Evolutionary conservation across 2,113 vertebrate genomes (phyloP), one percentile per base, ranked within the genome.

Genomic region (Syngnathoides biaculeatus): DNA sequence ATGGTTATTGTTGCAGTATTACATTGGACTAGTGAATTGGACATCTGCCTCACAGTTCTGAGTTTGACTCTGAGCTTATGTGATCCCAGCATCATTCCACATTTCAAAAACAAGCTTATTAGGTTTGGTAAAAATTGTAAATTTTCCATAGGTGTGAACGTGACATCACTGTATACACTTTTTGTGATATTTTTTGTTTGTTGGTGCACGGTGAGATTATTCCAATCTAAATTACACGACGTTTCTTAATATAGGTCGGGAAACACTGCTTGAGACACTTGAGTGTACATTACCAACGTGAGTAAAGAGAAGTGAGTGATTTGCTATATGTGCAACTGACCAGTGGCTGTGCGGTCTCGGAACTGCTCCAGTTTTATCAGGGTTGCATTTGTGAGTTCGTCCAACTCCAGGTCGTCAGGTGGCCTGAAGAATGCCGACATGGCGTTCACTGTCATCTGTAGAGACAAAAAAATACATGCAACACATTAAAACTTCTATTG

Each of bases 331-430:
- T 56, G 48, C 3, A 5, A 86, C 86, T 93, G 80, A 95, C 97
- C 97, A 82, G 97, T 97, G 87, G 97, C 91, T 61, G 97, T 98
- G 79, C 94, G 95, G 55, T 97, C 95, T 87, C 94, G 93, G 76
- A 99, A 99, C 88, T 98, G 95, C 91, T 98, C 97, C 74, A 99
- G 92, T 81, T 99, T 99, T 91, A 93, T 95, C 79, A 96, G 91
- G 58, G 97, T 99, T 2, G 93, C 96, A 22, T 95, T 95, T 13
- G 97, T 97, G 65, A 99, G 67, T 61, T 98, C 95, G 67, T 95
- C 93, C 78, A 99, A 89, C 88, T 92, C 91, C 50, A 99, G 92
- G 50, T 98, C 92, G 70, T 94, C 92, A 0, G 97, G 95, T 63
- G 94, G 95, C 76, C 91, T 92, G 90, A 98, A 98, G 89, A 99